Percentiles rank a stretch among this genome's conserved stretches.
Conservation (phyloP, 2,797 vertebrate genomes). For the Adelosebastes latens region DNA sequence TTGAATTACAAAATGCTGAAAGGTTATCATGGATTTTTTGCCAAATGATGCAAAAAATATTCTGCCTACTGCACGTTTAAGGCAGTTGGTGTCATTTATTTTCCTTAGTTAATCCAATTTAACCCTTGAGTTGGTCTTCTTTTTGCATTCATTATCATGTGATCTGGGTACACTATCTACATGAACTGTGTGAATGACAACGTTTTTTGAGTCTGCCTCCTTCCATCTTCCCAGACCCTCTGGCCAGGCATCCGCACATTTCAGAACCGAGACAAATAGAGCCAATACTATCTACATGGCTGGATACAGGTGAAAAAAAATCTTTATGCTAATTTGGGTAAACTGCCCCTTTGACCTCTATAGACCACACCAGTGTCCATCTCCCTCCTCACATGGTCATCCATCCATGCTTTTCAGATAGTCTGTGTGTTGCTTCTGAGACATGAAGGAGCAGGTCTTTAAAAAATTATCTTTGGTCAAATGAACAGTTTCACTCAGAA, state of each 20-base stretch:
- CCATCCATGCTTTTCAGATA: neutral
- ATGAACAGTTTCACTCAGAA: neutral
- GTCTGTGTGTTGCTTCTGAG: neutral
- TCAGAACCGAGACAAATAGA: neutral
- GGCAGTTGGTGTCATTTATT: neutral
- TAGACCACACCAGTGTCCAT: too few relatives aligned
- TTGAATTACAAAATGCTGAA: too few relatives aligned
- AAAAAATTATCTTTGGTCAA: neutral
- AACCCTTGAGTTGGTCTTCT: neutral
- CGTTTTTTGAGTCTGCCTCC: neutral
- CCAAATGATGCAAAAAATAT: too few relatives aligned
- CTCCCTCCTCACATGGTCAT: neutral
- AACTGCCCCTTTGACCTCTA: neutral
- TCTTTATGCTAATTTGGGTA: neutral
- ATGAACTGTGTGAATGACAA: neutral
- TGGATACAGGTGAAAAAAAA: neutral
- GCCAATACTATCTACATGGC: neutral
- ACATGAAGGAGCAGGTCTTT: neutral
- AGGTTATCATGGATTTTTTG: too few relatives aligned
- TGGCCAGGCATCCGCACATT: neutral
- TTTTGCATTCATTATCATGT: neutral
- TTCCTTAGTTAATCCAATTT: neutral
- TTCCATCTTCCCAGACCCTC: neutral
- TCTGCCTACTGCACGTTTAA: neutral
- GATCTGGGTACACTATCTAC: neutral